Conservation (phyloP, 2,113 vertebrate species). For the Prunella himalayana region DNA sequence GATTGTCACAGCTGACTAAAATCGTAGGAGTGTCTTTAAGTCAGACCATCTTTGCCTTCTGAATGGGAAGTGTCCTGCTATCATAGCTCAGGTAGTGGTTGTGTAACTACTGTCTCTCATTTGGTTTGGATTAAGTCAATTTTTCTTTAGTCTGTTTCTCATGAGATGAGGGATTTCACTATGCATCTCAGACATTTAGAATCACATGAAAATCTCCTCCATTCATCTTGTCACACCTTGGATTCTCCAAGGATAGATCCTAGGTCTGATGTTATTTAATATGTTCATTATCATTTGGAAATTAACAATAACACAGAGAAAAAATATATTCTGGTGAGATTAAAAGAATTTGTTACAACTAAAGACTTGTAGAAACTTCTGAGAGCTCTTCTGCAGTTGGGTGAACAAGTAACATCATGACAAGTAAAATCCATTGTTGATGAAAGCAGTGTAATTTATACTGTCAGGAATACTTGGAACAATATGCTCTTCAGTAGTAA, state of each 20-base stretch:
- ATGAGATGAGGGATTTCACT: not conserved
- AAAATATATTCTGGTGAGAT: not conserved
- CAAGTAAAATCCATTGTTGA: not conserved
- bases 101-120: not conserved
- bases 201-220: not conserved
- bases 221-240: not conserved
- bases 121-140: constrained; percentile 16
- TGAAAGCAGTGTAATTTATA: not conserved
- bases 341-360: not conserved
- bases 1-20: not conserved
- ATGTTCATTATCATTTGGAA: not conserved
- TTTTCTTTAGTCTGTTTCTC: not conserved
- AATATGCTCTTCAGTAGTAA: not conserved
- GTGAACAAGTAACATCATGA: not conserved
- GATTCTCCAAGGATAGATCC: not conserved
- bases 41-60: not conserved
- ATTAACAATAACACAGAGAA: not conserved
- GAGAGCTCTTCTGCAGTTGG: not conserved
- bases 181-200: not conserved
- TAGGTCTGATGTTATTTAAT: not conserved
- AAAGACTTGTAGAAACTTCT: not conserved
- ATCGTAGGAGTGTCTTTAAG: not conserved
- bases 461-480: not conserved
- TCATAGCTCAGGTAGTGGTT: not conserved
- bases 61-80: not conserved